A percentile compares a stretch with the other conserved stretches of the same genome.
phyloP scores from a whole-genome alignment of 1,140 invertebrate species.

The Lordiphosa collinella region DNA sequence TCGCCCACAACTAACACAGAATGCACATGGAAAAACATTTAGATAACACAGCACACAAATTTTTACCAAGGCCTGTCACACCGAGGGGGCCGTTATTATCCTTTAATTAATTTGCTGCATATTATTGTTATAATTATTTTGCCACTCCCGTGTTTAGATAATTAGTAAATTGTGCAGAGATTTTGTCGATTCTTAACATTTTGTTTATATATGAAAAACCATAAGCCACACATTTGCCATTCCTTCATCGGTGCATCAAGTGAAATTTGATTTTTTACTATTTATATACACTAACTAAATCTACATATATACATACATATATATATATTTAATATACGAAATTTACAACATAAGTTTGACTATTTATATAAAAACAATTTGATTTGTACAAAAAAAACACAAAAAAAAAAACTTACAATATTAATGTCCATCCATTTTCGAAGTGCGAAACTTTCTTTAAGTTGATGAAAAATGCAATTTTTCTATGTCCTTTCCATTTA shows the following conservation, averaged over 20 bases:
- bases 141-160: conserved; percentile 50
- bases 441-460: conserved; percentile 55
- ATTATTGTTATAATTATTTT: conserved; percentile 22
- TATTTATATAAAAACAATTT: conserved; percentile 57
- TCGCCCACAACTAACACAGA: conserved; percentile 18
- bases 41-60: conserved; percentile 54
- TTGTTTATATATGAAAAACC: conserved; percentile 18
- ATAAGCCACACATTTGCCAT: conserved; percentile 29
- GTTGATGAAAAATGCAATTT: conserved; percentile 72
- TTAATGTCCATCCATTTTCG: conserved; percentile 76
- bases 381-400: conserved; percentile 61
- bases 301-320: conserved; percentile 52
- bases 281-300: conserved; percentile 24
- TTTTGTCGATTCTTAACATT: conserved; percentile 29
- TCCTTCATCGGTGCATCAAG: conserved; percentile 69
- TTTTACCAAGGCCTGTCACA: conserved; percentile 51
- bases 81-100: conserved; percentile 54
- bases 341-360: conserved; percentile 55
- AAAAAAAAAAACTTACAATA: conserved; percentile 53
- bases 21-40: conserved; percentile 60
- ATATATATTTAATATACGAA: conserved; percentile 50
- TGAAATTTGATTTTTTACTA: conserved; percentile 43
- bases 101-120: conserved; percentile 73
- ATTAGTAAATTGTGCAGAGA: conserved; percentile 54
- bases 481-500: conserved; percentile 62